These are phyloP conservation scores for Leptopterna dolabrata DNA, from an alignment of 2,888 invertebrate genomes.

Conservation along the genomic window DNA sequence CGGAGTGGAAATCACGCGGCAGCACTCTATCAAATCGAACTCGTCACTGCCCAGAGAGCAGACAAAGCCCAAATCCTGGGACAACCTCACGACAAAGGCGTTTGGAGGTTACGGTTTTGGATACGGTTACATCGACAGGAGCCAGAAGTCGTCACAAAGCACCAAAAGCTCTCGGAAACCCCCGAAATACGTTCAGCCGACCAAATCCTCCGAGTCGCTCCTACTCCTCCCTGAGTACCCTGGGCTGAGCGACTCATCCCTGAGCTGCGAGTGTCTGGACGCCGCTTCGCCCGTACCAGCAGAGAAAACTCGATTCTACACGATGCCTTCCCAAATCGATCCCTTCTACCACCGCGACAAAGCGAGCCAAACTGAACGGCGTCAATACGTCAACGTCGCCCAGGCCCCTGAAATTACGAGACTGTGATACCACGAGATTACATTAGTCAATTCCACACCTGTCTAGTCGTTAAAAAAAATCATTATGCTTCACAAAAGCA, in stretches of 20 bases:
- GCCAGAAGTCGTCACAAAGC: slow-evolving; percentile 49
- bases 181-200: slow-evolving; percentile 72
- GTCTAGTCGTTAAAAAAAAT: slow-evolving; percentile 56
- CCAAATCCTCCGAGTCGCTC: slow-evolving; percentile 85
- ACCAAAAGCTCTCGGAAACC: slow-evolving; percentile 59
- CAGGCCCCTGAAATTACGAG: slow-evolving; percentile 64
- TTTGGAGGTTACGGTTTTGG: slow-evolving; percentile 89
- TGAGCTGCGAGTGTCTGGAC: slow-evolving; percentile 79
- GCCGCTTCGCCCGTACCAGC: slow-evolving; percentile 60
- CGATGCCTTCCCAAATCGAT: slow-evolving; percentile 57
- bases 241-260: slow-evolving; percentile 74
- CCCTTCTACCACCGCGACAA: slow-evolving; percentile 62
- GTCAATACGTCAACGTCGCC: slow-evolving; percentile 62
- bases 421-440: slow-evolving; percentile 62
- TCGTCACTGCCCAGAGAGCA: slow-evolving; percentile 60
- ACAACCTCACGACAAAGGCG: slow-evolving; percentile 86
- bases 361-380: slow-evolving; percentile 65
- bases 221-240: slow-evolving; percentile 77
- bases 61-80: slow-evolving; percentile 89
- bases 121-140: slow-evolving; percentile 73
- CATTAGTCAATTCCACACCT: slow-evolving; percentile 59
- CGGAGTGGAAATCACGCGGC: slow-evolving; percentile 59
- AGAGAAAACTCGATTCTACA: slow-evolving; percentile 54
- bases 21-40: slow-evolving; percentile 63
- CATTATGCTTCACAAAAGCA: slow-evolving; percentile 38